phyloP scores from a whole-genome alignment of 2,888 invertebrate genomes.

The Drosophila atroscutellata region DNA sequence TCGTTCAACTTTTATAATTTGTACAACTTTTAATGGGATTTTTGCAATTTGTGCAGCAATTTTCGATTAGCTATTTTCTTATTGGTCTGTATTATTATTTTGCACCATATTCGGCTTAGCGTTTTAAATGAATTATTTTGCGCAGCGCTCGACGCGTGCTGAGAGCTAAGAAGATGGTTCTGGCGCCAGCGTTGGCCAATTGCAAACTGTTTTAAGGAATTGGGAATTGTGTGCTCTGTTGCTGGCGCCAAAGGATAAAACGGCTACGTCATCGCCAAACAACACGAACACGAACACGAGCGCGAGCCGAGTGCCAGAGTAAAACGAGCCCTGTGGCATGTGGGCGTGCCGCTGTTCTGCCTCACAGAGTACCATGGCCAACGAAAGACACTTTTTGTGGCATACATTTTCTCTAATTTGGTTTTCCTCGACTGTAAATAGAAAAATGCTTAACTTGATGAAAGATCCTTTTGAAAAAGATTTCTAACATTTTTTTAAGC shows the following conservation, averaged over 20 bases:
- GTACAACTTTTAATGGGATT: background rate
- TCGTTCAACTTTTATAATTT: background rate
- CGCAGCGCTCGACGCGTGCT: slow-evolving; percentile 8
- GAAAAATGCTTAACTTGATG: background rate
- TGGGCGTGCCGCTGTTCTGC: slow-evolving; percentile 34
- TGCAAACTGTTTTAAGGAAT: slow-evolving; percentile 65
- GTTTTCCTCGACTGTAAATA: background rate
- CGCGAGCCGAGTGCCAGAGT: slow-evolving; percentile 16
- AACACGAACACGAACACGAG: slow-evolving; percentile 23
- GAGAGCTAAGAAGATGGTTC: slow-evolving; percentile 27
- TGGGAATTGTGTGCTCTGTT: slow-evolving; percentile 40
- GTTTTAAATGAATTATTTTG: slow-evolving; percentile 1
- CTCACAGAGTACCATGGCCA: background rate
- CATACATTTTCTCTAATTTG: background rate
- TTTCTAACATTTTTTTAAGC: background rate
- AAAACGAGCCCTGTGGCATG: slow-evolving; percentile 42
- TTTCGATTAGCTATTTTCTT: background rate
- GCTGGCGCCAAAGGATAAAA: slow-evolving; percentile 56
- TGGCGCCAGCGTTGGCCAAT: slow-evolving; percentile 68
- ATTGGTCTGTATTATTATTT: background rate
- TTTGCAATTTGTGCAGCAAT: background rate
- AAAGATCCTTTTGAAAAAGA: background rate
- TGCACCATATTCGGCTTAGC: background rate
- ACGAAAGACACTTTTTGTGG: background rate
- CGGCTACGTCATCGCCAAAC: slow-evolving; percentile 63